phyloP scores from a whole-genome alignment of 2,113 vertebrate genomes.

The Hucho hucho region DNA sequence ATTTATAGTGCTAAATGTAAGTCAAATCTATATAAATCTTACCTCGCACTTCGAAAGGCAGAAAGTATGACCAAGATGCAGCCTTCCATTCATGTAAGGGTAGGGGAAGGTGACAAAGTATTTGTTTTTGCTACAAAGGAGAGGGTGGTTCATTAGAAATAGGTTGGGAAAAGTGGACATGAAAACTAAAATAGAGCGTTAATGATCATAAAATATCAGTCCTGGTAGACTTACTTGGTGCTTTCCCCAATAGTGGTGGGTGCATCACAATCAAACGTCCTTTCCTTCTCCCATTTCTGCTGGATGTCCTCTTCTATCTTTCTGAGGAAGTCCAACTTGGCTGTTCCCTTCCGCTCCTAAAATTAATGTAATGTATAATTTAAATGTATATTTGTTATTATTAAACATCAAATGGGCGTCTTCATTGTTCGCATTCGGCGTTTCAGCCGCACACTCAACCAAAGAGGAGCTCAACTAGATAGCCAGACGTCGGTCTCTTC shows the following conservation, averaged over 20 bases:
- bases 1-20: neutral
- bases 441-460: neutral
- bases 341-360: constrained; percentile 93
- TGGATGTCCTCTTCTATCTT: constrained; percentile 91
- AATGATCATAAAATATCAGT: neutral
- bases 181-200: neutral
- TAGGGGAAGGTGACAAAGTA: constrained; percentile 95
- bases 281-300: constrained; percentile 87
- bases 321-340: constrained; percentile 92
- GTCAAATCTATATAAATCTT: constrained; percentile 32
- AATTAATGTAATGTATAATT: constrained; percentile 1
- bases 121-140: constrained; percentile 81
- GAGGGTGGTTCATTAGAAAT: neutral
- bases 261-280: constrained; percentile 81
- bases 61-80: constrained; percentile 96
- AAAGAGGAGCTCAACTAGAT: neutral
- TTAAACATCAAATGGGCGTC: too few species aligned
- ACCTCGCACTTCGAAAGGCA: constrained; percentile 98
- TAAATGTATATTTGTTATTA: too few species aligned
- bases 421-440: too few species aligned
- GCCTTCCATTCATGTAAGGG: constrained; percentile 97
- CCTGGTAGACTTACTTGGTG: constrained; percentile 60
- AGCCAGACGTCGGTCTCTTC: neutral
- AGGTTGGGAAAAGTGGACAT: neutral
- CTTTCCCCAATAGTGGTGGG: constrained; percentile 55